Evolutionary conservation across 2,113 vertebrate genomes (phyloP).

Genomic region (Nymphicus hollandicus): DNA sequence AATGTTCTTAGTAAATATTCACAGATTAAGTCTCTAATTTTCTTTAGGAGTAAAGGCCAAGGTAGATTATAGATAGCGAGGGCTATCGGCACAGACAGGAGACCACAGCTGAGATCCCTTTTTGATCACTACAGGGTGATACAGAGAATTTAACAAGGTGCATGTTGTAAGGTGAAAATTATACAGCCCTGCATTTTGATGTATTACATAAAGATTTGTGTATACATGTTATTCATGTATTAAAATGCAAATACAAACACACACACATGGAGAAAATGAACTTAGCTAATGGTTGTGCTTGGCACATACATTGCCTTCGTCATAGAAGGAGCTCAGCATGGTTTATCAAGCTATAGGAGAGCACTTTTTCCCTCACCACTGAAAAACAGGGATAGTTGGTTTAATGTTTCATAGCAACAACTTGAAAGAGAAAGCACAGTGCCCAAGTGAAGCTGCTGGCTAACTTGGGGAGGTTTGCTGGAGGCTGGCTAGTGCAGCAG

Average conservation of each 20-base stretch:
- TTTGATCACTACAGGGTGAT: not conserved
- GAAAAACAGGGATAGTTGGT: not conserved
- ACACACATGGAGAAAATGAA: not conserved
- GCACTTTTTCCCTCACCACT: not conserved
- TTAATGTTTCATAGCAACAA: not conserved
- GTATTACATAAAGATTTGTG: not conserved
- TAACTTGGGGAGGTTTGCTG: not conserved
- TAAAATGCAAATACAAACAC: not conserved
- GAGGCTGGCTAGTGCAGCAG: not conserved
- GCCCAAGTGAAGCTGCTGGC: not conserved
- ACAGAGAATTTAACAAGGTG: not conserved
- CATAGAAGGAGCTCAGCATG: not conserved
- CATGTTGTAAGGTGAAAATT: not conserved
- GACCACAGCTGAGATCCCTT: not conserved
- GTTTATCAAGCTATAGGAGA: not conserved
- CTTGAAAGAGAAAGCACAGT: not conserved
- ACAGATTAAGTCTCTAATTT: constrained; percentile 17
- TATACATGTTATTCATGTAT: not conserved
- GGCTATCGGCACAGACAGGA: not conserved
- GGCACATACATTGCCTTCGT: not conserved
- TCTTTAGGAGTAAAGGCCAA: not conserved
- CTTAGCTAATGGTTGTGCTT: not conserved
- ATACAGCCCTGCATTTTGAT: not conserved
- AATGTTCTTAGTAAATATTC: constrained; percentile 30
- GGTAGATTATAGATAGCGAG: not conserved